phyloP scores from a whole-genome alignment of 2,113 vertebrate genomes.

The Rattus norvegicus region GRCr8 NC_086025.1:45663501-45664000 shows the following conservation, averaged over 20 bases:
- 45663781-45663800: not conserved
- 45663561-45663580: not conserved
- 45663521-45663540: not conserved
- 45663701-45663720: slow-evolving; percentile 10
- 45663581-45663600: not conserved
- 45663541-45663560: not conserved
- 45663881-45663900: not conserved
- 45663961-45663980: too few relatives aligned
- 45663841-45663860: not conserved
- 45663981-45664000: too few relatives aligned
- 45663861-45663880: slow-evolving; percentile 21
- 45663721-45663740: not conserved
- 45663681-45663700: not conserved
- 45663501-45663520: not conserved
- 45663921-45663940: too few relatives aligned
- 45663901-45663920: too few relatives aligned
- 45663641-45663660: not conserved
- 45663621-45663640: not conserved
- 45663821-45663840: not conserved
- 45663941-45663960: too few relatives aligned
- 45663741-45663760: not conserved
- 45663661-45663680: not conserved
- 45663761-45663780: not conserved
- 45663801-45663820: not conserved
- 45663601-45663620: not conserved